phyloP scores from a whole-genome alignment of 2,888 invertebrate genomes.

The Seira musarum region DNA sequence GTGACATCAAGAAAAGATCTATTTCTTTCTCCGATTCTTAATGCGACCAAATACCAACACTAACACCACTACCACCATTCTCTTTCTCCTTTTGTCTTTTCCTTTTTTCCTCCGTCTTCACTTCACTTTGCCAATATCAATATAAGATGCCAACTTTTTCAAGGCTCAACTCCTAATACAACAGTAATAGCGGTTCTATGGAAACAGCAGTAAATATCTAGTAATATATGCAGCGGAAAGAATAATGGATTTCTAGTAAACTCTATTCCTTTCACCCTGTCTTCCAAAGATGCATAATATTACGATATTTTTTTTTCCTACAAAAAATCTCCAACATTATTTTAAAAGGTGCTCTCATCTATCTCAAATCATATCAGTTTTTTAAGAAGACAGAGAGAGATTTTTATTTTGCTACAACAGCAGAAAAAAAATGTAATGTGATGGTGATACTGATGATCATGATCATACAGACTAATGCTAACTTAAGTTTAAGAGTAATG shows the following conservation, averaged over 20 bases:
- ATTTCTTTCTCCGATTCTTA: slow-evolving; percentile 30
- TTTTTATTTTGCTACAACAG: background rate
- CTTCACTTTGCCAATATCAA: too few relatives aligned
- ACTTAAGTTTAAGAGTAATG: background rate
- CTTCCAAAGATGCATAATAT: background rate
- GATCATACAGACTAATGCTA: slow-evolving; percentile 2
- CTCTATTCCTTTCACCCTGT: slow-evolving; percentile 33
- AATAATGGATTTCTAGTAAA: slow-evolving; percentile 58
- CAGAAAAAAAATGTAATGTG: background rate
- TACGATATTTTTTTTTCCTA: slow-evolving; percentile 1
- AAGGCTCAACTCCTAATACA: too few relatives aligned
- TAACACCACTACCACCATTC: too few relatives aligned
- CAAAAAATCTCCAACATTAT: background rate
- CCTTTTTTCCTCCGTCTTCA: background rate
- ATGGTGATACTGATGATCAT: too few relatives aligned
- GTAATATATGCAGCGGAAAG: background rate
- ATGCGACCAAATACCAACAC: slow-evolving; percentile 5
- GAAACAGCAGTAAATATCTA: too few relatives aligned
- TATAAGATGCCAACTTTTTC: slow-evolving; percentile 51
- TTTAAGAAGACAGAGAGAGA: background rate
- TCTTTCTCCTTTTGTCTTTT: slow-evolving; percentile 15
- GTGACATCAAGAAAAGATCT: slow-evolving; percentile 58
- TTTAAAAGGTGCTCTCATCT: background rate
- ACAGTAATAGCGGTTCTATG: too few relatives aligned
- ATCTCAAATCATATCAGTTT: background rate